Base-by-base conservation (phyloP, 2,888 invertebrate genomes). In the Ochlodes sylvanus region DNA sequence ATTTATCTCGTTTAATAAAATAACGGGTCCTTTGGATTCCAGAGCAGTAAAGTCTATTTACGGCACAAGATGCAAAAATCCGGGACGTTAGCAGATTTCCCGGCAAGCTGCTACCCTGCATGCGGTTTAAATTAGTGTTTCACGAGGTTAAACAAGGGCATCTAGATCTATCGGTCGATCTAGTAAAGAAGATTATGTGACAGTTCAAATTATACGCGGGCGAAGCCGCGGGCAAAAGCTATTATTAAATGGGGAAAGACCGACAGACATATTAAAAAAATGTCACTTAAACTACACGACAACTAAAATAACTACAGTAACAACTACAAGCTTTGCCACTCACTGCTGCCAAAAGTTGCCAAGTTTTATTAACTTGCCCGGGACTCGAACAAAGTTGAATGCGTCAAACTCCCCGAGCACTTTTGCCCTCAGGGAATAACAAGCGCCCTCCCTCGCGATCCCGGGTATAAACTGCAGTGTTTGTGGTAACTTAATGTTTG, bases 261-360 rank as follows among this genome's bases (percentile, higher is more conserved):
- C 2, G 10, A 21, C n/a, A n/a, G n/a, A n/a, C n/a, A n/a, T n/a
- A 10, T 52, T 27, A 52, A 52, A 14, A 52, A 57, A 41, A 41
- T 10, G 12, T 17, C n/a, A 32, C 21, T 55, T 55, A 50, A 50
- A 50, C 9, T 9, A 2, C 19, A 41, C 14, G 12, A 54, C 52
- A 52, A 55, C 19, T 52, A 34, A 66, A 47, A 15, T 27, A 52
- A 41, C 27, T 42, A 9, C 34, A 54, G 6, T 55, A 60, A 61
- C 54, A 44, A 47, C 54, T 63, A 86, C 86, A 86, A 80, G 84
- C 75, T 78, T 84, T 77, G 67, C 81, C 82, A 88, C 86, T 88
- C 73, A 69, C 66, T 65, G 69, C 76, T 79, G 81, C 79, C 84
- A 78, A 75, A 85, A 81, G 74, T 83, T 79, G 54, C 67, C 61